Percentiles rank a stretch among this genome's conserved stretches.
phyloP scores from a whole-genome alignment of 2,888 invertebrate species.

The Neoascia interrupta region DNA sequence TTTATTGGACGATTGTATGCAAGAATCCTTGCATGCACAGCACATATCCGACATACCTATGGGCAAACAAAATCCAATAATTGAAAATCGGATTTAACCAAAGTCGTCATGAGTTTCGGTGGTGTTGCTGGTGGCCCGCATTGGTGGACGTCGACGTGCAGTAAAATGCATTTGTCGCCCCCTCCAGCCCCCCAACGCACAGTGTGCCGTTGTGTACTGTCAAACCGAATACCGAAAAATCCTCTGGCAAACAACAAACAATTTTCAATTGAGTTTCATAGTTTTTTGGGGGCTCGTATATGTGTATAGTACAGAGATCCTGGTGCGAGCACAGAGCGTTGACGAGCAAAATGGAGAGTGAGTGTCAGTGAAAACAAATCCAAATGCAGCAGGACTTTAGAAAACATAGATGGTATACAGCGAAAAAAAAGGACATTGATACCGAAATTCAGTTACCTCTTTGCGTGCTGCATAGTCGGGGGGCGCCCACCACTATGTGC shows the following conservation, averaged over 20 bases:
- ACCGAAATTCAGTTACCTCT: conserved; percentile 57
- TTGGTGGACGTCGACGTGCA: conserved; percentile 2
- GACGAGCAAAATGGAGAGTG: background rate
- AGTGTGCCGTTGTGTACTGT: conserved; percentile 8
- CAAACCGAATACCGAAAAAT: conserved; percentile 62
- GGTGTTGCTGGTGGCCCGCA: conserved; percentile 36
- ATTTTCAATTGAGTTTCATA: conserved; percentile 67
- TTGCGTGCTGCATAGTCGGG: conserved; percentile 48
- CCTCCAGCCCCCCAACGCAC: background rate
- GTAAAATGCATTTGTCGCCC: conserved; percentile 52
- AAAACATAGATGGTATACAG: background rate
- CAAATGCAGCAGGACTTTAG: conserved; percentile 23
- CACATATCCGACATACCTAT: background rate
- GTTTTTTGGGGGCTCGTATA: conserved; percentile 28
- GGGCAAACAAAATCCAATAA: conserved; percentile 75
- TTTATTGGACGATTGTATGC: too few species aligned
- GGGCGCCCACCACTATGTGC: conserved; percentile 11
- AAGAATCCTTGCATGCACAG: too few species aligned
- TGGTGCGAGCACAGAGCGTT: background rate
- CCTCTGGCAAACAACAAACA: conserved; percentile 66
- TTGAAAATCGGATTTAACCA: conserved; percentile 75
- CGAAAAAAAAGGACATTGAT: conserved; percentile 14
- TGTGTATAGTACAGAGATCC: too few species aligned
- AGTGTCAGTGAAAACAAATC: conserved; percentile 30
- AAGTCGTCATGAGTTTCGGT: conserved; percentile 64